These are phyloP conservation scores for Holacanthella duospinosa DNA, from an alignment of 2,888 invertebrate species.

Conservation along the genomic window DNA sequence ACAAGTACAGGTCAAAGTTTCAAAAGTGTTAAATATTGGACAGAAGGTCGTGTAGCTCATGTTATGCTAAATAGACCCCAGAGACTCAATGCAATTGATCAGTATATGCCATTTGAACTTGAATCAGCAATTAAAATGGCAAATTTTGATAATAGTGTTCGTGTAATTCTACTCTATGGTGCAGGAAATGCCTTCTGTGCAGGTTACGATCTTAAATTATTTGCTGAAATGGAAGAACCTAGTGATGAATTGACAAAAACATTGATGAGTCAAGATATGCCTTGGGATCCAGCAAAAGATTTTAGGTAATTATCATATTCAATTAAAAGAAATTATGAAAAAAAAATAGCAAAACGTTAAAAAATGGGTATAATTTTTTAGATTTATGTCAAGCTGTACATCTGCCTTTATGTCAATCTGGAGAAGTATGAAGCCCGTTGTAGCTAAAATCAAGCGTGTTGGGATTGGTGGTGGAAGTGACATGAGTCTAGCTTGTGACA, in stretches of 20 bases:
- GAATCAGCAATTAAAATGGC: conserved; percentile 22
- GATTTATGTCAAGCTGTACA: conserved; percentile 23
- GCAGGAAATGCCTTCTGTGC: conserved; percentile 27
- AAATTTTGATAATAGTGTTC: conserved; percentile 24
- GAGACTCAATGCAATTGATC: conserved; percentile 28
- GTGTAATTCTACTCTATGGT: conserved; percentile 29
- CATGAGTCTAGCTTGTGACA: conserved; percentile 30
- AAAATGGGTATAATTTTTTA: conserved; percentile 6
- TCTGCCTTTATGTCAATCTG: conserved; percentile 29
- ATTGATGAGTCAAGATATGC: conserved; percentile 5
- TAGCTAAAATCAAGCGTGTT: conserved; percentile 26
- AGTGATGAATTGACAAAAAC: not conserved
- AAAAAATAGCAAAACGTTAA: not conserved
- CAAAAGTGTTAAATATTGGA: conserved; percentile 29
- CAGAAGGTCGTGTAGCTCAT: conserved; percentile 26
- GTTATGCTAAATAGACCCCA: conserved; percentile 27
- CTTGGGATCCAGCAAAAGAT: conserved; percentile 12
- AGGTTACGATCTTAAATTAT: conserved; percentile 29
- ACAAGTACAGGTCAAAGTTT: too few relatives aligned
- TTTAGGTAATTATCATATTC: conserved; percentile 10
- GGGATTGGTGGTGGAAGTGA: conserved; percentile 33
- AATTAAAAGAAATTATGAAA: too few relatives aligned
- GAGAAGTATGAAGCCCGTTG: conserved; percentile 29
- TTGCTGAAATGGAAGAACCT: conserved; percentile 19
- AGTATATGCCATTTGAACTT: conserved; percentile 25